These are phyloP conservation scores for Dendropsophus ebraccatus DNA, from an alignment of 2,113 vertebrate species.

Conservation along the genomic window DNA sequence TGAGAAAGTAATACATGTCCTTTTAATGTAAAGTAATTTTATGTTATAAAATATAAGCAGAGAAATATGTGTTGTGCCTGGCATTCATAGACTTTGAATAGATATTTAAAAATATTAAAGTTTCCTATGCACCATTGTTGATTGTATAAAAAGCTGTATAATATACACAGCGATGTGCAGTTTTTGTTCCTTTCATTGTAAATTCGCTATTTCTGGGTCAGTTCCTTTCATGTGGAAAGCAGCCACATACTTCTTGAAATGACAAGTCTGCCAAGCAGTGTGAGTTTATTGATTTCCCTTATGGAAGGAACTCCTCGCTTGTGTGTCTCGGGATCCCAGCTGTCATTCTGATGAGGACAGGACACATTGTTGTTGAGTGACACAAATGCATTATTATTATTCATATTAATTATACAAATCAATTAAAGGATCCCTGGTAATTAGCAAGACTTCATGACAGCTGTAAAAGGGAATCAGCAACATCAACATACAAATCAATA, in stretches of 20 bases:
- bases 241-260: conserved; percentile 38
- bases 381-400: conserved; percentile 2
- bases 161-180: no score
- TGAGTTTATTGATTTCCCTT: conserved; percentile 44
- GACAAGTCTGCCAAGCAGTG: conserved; percentile 50
- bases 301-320: conserved; percentile 24
- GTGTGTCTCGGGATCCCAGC: conserved; percentile 18
- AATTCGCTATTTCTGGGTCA: conserved; percentile 46
- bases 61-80: no score
- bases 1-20: no score
- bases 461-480: background rate
- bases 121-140: no score
- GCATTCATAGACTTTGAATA: no score
- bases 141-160: no score
- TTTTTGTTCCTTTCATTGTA: conserved; percentile 17
- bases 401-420: conserved; percentile 2
- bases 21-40: no score
- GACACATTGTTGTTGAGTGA: background rate
- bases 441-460: background rate
- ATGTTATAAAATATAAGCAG: no score
- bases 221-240: conserved; percentile 50
- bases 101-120: no score
- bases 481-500: no score
- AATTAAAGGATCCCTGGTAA: background rate
- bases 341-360: conserved; percentile 20